phyloP scores from a whole-genome alignment of 2,888 invertebrate species.

The Hecatera dysodea region DNA sequence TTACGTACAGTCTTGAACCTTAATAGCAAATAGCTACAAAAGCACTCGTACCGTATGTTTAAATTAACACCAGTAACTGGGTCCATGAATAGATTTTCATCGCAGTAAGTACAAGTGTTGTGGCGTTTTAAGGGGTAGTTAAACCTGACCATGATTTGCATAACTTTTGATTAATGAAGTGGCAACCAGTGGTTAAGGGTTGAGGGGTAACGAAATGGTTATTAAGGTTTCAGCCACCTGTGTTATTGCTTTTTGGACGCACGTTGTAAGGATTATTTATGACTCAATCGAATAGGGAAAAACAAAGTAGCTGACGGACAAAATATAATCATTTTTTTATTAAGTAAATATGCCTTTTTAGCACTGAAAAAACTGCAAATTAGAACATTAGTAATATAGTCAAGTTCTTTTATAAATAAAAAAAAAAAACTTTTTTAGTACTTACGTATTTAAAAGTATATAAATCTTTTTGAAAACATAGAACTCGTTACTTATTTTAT shows the following conservation, averaged over 20 bases:
- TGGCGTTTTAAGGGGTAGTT: slow-evolving; percentile 51
- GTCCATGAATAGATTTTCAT: slow-evolving; percentile 53
- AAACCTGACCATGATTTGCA: slow-evolving; percentile 62
- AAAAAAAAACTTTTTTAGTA: too few relatives aligned
- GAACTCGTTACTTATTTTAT: not conserved
- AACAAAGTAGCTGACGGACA: too few relatives aligned
- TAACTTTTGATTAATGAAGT: slow-evolving; percentile 57
- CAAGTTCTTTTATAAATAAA: too few relatives aligned
- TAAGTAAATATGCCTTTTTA: too few relatives aligned
- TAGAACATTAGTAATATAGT: not conserved
- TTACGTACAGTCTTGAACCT: not conserved
- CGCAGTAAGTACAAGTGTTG: slow-evolving; percentile 54
- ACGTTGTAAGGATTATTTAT: slow-evolving; percentile 15
- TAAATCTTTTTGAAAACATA: too few relatives aligned
- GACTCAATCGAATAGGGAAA: slow-evolving; percentile 4
- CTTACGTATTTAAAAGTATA: too few relatives aligned
- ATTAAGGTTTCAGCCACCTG: slow-evolving; percentile 29
- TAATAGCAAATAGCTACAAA: not conserved
- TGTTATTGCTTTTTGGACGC: slow-evolving; percentile 6
- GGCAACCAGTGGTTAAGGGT: slow-evolving; percentile 30
- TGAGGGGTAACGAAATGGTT: slow-evolving; percentile 23
- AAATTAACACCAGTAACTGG: slow-evolving; percentile 21
- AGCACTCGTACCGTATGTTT: not conserved
- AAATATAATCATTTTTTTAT: too few relatives aligned
- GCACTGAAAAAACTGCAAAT: not conserved